Evolutionary conservation across 2,113 vertebrate species (phyloP), one percentile per base, ranked within the genome.

Genomic region (Martes martes): DNA sequence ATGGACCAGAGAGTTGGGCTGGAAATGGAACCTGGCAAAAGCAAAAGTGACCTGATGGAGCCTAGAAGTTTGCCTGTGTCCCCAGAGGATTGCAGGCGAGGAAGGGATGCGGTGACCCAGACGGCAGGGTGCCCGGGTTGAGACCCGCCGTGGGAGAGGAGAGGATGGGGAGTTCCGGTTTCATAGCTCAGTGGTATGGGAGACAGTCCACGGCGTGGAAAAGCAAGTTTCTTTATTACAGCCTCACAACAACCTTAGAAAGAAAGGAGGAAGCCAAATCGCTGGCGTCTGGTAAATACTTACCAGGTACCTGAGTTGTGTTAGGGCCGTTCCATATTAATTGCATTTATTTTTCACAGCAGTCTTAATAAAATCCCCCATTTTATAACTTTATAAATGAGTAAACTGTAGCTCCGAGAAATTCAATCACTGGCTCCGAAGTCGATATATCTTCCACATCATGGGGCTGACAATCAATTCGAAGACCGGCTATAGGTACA

Each of bases 261-360:
- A 63, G 14, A 61, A 95, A 26, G n/a, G 14, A 89, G 33, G 26
- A 33, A 65, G 31, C 42, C 0, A 13, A 69, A 81, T 26, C 24
- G 5, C 33, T 50, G 79, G 16, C 26, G 39, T 69, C 7, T 36
- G 26, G 1, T 82, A 16, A 36, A 26, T 71, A 28, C 11, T n/a
- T 39, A 67, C 19, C 28, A 81, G 82, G 69, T 36, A 1, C n/a
- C 23, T 87, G 31, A 21, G 79, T 26, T 67, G 28, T 6, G 23
- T 45, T 26, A 31, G 33, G 2, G 14, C 73, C n/a, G 6, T 52
- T 61, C 13, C 59, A 33, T 59, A 78, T 55, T 42, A 39, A 83
- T 91, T 91, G n/a, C n/a, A 84, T 59, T 95, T 59, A 11, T 36
- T 78, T 90, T 85, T 95, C 24, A 55, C 57, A 89, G 69, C 50